These are phyloP conservation scores for Rallus limicola DNA, from an alignment of 2,113 vertebrate species.

Conservation along the genomic window DNA sequence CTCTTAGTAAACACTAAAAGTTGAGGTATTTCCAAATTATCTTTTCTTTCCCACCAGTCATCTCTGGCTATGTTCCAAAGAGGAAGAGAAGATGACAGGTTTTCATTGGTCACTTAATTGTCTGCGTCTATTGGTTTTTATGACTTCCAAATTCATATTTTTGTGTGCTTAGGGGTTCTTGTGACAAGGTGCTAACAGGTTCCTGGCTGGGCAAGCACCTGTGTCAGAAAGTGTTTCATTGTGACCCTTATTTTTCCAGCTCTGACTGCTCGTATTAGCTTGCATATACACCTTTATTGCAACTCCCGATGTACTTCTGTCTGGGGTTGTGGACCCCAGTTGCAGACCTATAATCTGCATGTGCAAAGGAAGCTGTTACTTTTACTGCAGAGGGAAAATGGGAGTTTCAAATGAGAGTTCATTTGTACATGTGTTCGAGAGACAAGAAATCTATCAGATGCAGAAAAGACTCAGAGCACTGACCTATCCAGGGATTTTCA, in stretches of 20 bases:
- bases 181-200: conserved; percentile 71
- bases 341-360: background rate
- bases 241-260: conserved; percentile 47
- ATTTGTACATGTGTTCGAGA: background rate
- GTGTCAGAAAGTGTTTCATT: conserved; percentile 64
- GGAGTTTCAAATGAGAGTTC: background rate
- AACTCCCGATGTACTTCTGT: background rate
- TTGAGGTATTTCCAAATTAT: background rate
- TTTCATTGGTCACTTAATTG: conserved; percentile 33
- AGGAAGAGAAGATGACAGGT: background rate
- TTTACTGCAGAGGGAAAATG: background rate
- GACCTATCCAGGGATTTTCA: background rate
- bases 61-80: background rate
- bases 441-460: background rate
- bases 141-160: conserved; percentile 49
- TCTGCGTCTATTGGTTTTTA: conserved; percentile 16
- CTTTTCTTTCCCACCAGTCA: background rate
- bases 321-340: background rate
- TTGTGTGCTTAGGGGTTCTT: conserved; percentile 16
- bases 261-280: conserved; percentile 20
- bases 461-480: background rate
- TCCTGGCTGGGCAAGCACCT: conserved; percentile 60
- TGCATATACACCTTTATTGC: background rate
- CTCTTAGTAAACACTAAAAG: background rate
- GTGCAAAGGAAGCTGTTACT: background rate